These are phyloP conservation scores for Ridgeia piscesae DNA, from an alignment of 1,140 invertebrate genomes.

Conservation along the genomic window DNA sequence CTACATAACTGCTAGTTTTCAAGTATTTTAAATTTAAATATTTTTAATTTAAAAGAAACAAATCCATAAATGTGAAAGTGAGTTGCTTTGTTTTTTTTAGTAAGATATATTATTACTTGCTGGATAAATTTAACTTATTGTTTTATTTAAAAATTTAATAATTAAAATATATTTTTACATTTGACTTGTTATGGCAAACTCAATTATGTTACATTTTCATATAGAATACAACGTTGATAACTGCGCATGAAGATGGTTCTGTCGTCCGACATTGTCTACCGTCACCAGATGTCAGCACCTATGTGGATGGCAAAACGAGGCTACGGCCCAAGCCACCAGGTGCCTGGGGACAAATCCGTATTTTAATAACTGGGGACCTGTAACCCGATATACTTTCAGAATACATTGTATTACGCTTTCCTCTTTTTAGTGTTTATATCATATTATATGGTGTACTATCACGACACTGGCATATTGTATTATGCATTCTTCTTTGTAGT, in stretches of 20 bases:
- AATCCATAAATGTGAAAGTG: no score
- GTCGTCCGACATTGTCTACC: conserved; percentile 2
- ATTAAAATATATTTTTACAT: not conserved
- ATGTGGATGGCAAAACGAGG: not conserved
- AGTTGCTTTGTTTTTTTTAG: not conserved
- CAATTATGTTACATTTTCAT: not conserved
- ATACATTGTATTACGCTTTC: no score
- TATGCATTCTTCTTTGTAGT: not conserved
- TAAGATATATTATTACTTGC: not conserved
- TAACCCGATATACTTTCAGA: no score
- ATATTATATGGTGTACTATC: no score
- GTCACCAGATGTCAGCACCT: not conserved
- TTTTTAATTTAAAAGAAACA: no score
- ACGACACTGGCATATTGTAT: no score
- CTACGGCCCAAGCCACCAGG: not conserved
- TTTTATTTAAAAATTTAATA: not conserved
- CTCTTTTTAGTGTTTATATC: no score
- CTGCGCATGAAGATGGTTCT: not conserved
- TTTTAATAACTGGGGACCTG: not conserved
- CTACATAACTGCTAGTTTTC: no score
- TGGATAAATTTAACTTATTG: not conserved
- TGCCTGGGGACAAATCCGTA: not conserved
- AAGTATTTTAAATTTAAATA: no score
- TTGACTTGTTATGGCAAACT: not conserved
- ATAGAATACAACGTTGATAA: conserved; percentile 10